Conservation (phyloP, 2,797 vertebrate species). For the Lacerta bilineata region DNA sequence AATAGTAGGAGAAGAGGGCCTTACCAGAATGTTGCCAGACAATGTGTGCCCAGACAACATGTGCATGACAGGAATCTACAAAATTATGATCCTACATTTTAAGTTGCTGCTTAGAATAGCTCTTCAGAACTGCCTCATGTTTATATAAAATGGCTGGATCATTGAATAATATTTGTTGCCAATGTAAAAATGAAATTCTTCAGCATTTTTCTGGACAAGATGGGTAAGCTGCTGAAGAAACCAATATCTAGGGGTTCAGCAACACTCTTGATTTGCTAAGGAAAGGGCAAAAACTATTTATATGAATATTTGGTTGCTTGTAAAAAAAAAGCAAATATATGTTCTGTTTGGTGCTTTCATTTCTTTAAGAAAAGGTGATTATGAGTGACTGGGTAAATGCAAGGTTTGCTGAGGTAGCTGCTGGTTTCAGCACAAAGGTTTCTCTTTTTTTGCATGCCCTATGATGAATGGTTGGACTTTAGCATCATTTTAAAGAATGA, state of each 20-base stretch:
- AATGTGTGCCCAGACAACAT: neutral
- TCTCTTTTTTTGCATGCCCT: neutral
- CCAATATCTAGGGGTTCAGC: constrained; percentile 45
- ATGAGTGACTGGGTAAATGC: constrained; percentile 30
- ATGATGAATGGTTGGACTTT: constrained; percentile 32
- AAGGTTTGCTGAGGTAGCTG: constrained; percentile 26
- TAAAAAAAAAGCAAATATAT: constrained; percentile 6
- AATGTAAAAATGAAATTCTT: neutral
- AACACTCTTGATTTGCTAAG: constrained; percentile 59
- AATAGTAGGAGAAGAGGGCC: neutral
- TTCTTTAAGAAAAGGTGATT: neutral
- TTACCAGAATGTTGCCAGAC: neutral
- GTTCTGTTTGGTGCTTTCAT: constrained; percentile 35
- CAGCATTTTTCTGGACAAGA: neutral
- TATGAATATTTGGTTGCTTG: constrained; percentile 46
- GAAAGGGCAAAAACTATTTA: constrained; percentile 38
- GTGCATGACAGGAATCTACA: neutral
- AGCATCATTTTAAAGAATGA: constrained; percentile 32
- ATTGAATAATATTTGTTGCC: constrained; percentile 29
- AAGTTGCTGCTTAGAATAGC: neutral
- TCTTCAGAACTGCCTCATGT: neutral
- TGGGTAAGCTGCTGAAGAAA: constrained; percentile 3
- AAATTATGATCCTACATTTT: neutral
- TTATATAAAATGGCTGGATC: neutral
- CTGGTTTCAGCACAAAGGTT: constrained; percentile 38